These are phyloP conservation scores for Paracyprichromis sp. DNA, from an alignment of 2,113 vertebrate genomes.

Conservation along the genomic window DNA sequence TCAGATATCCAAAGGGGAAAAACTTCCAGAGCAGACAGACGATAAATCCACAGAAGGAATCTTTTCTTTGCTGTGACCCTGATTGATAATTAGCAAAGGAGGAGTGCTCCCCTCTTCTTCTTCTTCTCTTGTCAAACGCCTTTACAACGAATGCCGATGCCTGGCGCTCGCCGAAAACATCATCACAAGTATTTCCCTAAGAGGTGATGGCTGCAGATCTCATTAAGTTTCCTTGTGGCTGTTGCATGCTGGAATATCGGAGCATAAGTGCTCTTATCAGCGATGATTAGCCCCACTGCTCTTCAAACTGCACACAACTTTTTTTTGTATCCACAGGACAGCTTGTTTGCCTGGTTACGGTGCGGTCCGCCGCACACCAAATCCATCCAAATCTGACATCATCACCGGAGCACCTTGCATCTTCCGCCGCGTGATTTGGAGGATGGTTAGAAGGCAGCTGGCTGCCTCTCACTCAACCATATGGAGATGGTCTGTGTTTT, in stretches of 20 bases:
- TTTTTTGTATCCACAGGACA: conserved; percentile 35
- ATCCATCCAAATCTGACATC: conserved; percentile 3
- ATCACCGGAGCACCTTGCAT: conserved; percentile 20
- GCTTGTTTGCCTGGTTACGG: neutral
- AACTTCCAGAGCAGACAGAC: conserved; percentile 3
- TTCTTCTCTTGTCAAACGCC: neutral
- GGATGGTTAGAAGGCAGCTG: conserved; percentile 52
- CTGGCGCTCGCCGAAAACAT: conserved; percentile 25
- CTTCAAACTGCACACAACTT: neutral
- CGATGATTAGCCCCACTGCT: neutral
- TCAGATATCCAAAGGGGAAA: conserved; percentile 40
- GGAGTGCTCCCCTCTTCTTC: neutral
- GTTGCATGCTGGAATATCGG: neutral
- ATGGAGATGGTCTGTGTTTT: conserved; percentile 12
- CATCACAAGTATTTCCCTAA: conserved; percentile 38
- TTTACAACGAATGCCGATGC: conserved; percentile 15
- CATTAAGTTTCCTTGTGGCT: neutral
- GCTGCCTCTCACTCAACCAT: conserved; percentile 19
- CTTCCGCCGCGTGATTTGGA: conserved; percentile 38
- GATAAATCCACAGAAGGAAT: conserved; percentile 46
- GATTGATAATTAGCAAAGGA: neutral
- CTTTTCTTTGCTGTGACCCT: neutral
- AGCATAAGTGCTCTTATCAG: neutral
- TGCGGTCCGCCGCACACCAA: neutral
- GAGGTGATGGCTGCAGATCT: conserved; percentile 11